Evolutionary conservation across 2,888 invertebrate species (phyloP).

Genomic region (Odontothrips loti): DNA sequence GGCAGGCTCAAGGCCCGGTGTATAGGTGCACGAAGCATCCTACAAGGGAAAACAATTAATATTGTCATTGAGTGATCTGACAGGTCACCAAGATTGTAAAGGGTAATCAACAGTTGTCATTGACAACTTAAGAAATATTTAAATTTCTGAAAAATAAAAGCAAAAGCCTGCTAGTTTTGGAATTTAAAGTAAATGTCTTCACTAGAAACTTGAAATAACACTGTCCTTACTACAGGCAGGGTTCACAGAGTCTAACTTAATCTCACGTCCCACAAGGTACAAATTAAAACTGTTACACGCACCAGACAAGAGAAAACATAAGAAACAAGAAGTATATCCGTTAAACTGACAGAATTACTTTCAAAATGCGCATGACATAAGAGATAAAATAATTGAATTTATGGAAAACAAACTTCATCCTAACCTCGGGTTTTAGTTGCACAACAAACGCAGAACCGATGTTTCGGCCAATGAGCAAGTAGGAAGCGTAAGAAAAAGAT

Average conservation of each 20-base stretch:
- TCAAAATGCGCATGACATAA: not conserved
- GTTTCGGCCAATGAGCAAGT: not conserved
- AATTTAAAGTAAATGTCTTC: not conserved
- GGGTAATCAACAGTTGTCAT: too few relatives aligned
- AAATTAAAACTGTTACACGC: not conserved
- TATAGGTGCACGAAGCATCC: constrained; percentile 69
- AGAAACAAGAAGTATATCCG: not conserved
- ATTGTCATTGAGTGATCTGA: too few relatives aligned
- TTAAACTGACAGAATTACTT: too few relatives aligned
- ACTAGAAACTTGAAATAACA: not conserved
- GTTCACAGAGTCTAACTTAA: not conserved
- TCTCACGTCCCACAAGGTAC: not conserved
- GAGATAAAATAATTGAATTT: not conserved
- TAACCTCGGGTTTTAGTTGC: not conserved
- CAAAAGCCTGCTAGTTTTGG: not conserved
- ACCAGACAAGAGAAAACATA: not conserved
- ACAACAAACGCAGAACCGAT: not conserved
- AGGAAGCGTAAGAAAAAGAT: not conserved
- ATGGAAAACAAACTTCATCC: not conserved
- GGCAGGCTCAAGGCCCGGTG: constrained; percentile 54
- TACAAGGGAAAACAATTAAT: constrained; percentile 37
- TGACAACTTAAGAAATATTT: not conserved
- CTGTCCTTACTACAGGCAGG: too few relatives aligned
- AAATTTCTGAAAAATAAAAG: not conserved
- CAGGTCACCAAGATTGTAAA: too few relatives aligned